A percentile compares a stretch with the other conserved stretches of the same genome.
Conservation (phyloP, 1,140 invertebrate genomes). For the Dolichoris vasculosae region DNA sequence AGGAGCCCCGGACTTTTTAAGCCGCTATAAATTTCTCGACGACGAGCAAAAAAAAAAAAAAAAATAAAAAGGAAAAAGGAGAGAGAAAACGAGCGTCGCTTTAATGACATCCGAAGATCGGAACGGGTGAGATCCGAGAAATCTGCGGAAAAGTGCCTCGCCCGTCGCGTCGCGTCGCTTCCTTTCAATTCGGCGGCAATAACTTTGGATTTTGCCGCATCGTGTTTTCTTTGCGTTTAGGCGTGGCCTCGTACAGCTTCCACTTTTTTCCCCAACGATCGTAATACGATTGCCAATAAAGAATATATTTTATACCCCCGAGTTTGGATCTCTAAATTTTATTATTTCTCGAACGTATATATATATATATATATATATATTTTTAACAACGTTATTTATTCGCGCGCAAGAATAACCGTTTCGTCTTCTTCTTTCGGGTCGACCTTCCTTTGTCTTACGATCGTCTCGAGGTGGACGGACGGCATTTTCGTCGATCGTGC, state of each 20-base stretch:
- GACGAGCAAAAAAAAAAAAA: too few relatives aligned
- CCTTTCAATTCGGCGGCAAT: slow-evolving; percentile 49
- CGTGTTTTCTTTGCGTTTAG: slow-evolving; percentile 17
- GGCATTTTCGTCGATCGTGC: too few relatives aligned
- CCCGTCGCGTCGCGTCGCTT: slow-evolving; percentile 7
- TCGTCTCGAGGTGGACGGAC: too few relatives aligned
- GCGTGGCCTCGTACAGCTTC: neutral
- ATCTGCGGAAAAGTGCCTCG: slow-evolving; percentile 40
- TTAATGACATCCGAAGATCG: slow-evolving; percentile 63
- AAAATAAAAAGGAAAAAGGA: too few relatives aligned
- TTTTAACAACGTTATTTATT: too few relatives aligned
- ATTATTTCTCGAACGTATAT: too few relatives aligned
- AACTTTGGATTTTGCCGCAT: slow-evolving; percentile 35
- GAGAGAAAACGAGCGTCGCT: slow-evolving; percentile 47
- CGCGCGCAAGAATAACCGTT: too few relatives aligned
- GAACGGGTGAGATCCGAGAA: slow-evolving; percentile 35
- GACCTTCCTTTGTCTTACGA: too few relatives aligned
- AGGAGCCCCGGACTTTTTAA: slow-evolving; percentile 69
- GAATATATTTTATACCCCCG: neutral
- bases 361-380: too few relatives aligned
- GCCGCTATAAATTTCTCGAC: slow-evolving; percentile 67
- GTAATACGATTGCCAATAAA: neutral
- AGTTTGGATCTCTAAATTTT: neutral
- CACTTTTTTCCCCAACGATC: neutral
- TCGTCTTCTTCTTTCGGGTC: too few relatives aligned